These are phyloP conservation scores for Eurypyga helias DNA, from an alignment of 2,113 vertebrate species.

Conservation along the genomic window DNA sequence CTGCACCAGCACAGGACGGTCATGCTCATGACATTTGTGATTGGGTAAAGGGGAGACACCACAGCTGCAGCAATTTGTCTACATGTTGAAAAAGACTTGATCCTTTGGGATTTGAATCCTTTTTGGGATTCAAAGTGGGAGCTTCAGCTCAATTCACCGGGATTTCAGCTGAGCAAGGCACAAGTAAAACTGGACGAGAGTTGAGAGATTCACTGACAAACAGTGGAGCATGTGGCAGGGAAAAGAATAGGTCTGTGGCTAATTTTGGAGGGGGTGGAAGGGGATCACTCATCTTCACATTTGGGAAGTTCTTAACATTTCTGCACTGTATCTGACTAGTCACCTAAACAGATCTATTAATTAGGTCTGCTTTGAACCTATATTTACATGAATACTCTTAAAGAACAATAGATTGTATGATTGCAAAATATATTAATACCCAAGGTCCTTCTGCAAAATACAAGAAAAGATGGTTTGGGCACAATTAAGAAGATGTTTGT, in stretches of 20 bases:
- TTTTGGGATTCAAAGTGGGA: background rate
- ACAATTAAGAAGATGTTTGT: background rate
- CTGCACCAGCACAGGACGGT: fast-evolving
- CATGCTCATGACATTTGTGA: background rate
- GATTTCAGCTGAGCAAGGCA: background rate
- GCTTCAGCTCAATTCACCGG: background rate
- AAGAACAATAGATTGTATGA: background rate
- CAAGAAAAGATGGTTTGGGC: background rate
- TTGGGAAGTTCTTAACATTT: background rate
- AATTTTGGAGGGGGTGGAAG: background rate
- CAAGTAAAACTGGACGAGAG: background rate
- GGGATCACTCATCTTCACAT: background rate
- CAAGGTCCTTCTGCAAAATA: background rate
- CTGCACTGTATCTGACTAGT: background rate
- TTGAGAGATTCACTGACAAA: background rate
- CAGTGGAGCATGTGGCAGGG: background rate
- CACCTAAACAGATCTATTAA: background rate
- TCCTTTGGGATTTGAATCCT: background rate
- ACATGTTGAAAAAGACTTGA: fast-evolving
- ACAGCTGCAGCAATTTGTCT: background rate
- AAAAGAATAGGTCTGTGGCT: background rate
- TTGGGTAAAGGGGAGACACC: background rate
- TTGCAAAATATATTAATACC: background rate
- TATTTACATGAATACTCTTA: background rate
- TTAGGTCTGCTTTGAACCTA: background rate